Base-by-base conservation (phyloP, 1,140 invertebrate species). In the Rhagoletis pomonella region DNA sequence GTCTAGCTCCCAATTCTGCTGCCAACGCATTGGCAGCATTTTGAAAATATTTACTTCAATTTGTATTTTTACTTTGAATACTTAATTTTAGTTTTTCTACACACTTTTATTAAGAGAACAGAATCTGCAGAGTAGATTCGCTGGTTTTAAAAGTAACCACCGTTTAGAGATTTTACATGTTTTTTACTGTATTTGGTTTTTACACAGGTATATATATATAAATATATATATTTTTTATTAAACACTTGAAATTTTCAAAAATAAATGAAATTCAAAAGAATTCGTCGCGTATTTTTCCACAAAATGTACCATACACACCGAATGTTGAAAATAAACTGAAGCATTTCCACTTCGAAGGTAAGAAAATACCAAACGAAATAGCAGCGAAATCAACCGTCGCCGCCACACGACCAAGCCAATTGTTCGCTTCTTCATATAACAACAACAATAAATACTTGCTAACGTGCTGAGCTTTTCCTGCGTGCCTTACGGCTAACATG, bases 281-380 rank as follows among this genome's bases (percentile, higher is more conserved):
- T 62, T 85, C 84, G 55, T 85, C 60, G 39, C 60, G 47, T 55
- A 60, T 7, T 29, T n/a, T 85, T 59, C 59, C 47, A 50, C 59
- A 55, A 81, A 60, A 65, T 44, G 87, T 55, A 85, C 87, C 17
- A 17, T 47, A 50, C 77, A 47, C 69, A 42, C 44, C 87, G 73
- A 84, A 85, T 65, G 87, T 87, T 87, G 17, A 84, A 84, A 62
- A 19, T 39, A 55, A 87, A 87, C 87, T 87, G 87, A 62, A 47
- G 86, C 19, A 69, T 9, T 86, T 47, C 12, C 60, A 65, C 86
- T 5, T 44, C 29, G 85, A 86, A 86, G 58, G 85, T 44, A 86
- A 17, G 86, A 55, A 86, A 65, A 67, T 44, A 86, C 17, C 19
- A n/a, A 65, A 5, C 14, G 3, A 47, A 86, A 58, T 19, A 42